These are phyloP conservation scores for Dreissena polymorpha DNA, from an alignment of 1,140 invertebrate species.

Conservation along the genomic window DNA sequence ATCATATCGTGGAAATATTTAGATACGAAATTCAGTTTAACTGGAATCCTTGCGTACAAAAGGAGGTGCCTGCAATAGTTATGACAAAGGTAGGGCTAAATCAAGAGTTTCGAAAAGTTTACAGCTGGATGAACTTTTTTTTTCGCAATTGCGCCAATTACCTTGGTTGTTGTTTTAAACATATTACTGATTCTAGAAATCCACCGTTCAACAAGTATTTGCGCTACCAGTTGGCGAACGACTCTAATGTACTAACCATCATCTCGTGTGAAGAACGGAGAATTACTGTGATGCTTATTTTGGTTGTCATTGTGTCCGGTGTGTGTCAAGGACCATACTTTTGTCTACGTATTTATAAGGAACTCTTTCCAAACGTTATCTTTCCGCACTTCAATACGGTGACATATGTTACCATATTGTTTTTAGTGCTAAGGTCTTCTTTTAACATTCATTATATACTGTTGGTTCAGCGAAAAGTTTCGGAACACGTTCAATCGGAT, in stretches of 20 bases:
- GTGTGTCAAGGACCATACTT: conserved; percentile 85
- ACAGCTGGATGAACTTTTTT: conserved; percentile 84
- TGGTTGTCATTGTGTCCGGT: conserved; percentile 87
- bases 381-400: conserved; percentile 38
- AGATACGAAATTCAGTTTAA: conserved; percentile 53
- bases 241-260: conserved; percentile 70
- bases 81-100: conserved; percentile 75
- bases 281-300: conserved; percentile 88
- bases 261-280: conserved; percentile 84
- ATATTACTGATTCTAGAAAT: conserved; percentile 86
- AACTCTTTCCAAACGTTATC: conserved; percentile 65
- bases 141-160: conserved; percentile 84
- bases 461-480: conserved; percentile 89
- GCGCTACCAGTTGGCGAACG: conserved; percentile 69
- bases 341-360: conserved; percentile 75
- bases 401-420: conserved; percentile 73
- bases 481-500: conserved; percentile 86
- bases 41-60: conserved; percentile 19
- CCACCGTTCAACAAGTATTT: conserved; percentile 77
- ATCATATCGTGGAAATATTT: conserved; percentile 78
- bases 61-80: conserved; percentile 10
- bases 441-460: conserved; percentile 89
- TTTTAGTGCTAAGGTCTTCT: conserved; percentile 86
- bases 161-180: conserved; percentile 86
- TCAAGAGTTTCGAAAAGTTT: conserved; percentile 82